Evolutionary conservation across 2,888 invertebrate species (phyloP).

Genomic region (Griposia aprilina): DNA sequence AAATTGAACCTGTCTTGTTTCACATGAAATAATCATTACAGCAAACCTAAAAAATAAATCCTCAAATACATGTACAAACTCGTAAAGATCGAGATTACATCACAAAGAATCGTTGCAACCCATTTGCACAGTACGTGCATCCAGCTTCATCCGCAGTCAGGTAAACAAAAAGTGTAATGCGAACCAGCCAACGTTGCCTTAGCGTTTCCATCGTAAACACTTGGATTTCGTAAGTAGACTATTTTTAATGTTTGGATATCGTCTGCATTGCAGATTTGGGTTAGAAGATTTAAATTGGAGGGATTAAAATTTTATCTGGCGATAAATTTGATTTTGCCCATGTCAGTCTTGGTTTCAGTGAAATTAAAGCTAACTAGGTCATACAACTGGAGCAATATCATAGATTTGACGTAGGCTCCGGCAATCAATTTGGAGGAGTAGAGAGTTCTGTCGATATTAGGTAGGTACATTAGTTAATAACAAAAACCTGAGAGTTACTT

Average conservation of each 20-base stretch:
- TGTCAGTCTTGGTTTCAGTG: conserved; percentile 11
- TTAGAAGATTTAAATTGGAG: too few relatives aligned
- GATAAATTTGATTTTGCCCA: conserved; percentile 21
- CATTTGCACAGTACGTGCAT: conserved; percentile 17
- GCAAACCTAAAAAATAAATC: conserved; percentile 8
- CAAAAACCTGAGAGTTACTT: neutral
- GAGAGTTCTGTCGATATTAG: conserved; percentile 51
- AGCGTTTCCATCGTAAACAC: conserved; percentile 69
- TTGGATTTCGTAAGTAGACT: conserved; percentile 71
- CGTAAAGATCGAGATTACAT: conserved; percentile 17
- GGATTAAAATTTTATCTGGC: conserved; percentile 46
- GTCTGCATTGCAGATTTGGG: conserved; percentile 42
- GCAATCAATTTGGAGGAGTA: conserved; percentile 67
- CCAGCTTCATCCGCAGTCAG: conserved; percentile 36
- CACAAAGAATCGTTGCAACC: conserved; percentile 10
- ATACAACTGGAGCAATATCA: neutral
- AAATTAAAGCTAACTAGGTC: conserved; percentile 13
- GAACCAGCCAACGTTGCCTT: conserved; percentile 71
- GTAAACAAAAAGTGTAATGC: conserved; percentile 75
- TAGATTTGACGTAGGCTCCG: conserved; percentile 43
- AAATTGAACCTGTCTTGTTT: neutral
- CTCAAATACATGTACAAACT: conserved; percentile 3
- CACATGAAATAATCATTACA: conserved; percentile 3
- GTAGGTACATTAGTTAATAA: neutral
- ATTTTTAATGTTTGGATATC: conserved; percentile 68